Percentiles rank a stretch among this genome's conserved stretches.
Conservation (phyloP, 2,888 invertebrate genomes). For the Clusia tigrina region DNA sequence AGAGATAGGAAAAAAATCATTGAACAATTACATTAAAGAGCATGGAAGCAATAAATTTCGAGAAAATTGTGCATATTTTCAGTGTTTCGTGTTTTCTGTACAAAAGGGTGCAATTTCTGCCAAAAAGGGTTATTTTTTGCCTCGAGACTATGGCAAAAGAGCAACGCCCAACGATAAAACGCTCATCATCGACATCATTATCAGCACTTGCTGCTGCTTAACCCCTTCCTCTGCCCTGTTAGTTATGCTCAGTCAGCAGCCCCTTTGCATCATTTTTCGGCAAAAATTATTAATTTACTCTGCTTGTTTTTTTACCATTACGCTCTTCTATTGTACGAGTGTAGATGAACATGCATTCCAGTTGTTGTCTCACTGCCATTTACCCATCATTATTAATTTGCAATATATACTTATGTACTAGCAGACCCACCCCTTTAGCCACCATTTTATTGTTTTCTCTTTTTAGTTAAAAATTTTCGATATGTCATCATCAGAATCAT, state of each 20-base stretch:
- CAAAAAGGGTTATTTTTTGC: slow-evolving; percentile 27
- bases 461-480: slow-evolving; percentile 1
- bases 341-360: slow-evolving; percentile 8
- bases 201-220: slow-evolving; percentile 44
- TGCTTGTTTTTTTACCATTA: slow-evolving; percentile 8
- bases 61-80: slow-evolving; percentile 42
- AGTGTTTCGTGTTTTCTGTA: neutral
- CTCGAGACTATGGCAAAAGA: neutral
- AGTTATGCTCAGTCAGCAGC: slow-evolving; percentile 17
- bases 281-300: neutral
- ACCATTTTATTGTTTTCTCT: no score
- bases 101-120: slow-evolving; percentile 36
- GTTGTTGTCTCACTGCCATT: slow-evolving; percentile 55
- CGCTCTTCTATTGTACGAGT: no score
- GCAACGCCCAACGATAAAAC: slow-evolving; percentile 24
- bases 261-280: neutral
- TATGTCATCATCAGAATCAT: slow-evolving; percentile 17
- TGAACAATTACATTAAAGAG: slow-evolving; percentile 45
- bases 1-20: slow-evolving; percentile 12
- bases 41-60: slow-evolving; percentile 26
- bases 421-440: neutral
- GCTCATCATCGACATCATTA: slow-evolving; percentile 42
- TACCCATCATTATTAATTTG: slow-evolving; percentile 48
- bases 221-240: neutral
- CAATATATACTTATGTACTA: neutral